Percentiles rank a stretch among this genome's conserved stretches.
These are phyloP conservation scores for Cyprinus carpio DNA, from an alignment of 2,113 vertebrate species.

Conservation along the genomic window DNA sequence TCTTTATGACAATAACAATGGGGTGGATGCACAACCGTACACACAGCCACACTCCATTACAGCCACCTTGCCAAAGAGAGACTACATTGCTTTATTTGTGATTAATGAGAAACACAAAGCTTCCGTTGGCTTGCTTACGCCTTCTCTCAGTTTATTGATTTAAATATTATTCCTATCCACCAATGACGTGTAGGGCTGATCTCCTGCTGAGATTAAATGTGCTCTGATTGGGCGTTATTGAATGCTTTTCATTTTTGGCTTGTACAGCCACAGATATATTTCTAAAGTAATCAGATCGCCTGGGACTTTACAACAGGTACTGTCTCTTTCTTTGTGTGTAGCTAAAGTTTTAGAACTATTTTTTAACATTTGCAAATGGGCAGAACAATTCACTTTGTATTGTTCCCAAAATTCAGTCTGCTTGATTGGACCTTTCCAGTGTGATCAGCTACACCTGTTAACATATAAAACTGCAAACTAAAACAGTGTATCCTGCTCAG, in stretches of 20 bases:
- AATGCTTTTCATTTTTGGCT: conserved; percentile 29
- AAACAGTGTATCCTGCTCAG: not conserved
- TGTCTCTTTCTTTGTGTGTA: not conserved
- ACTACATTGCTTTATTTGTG: conserved; percentile 17
- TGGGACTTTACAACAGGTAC: not conserved
- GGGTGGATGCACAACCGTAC: not conserved
- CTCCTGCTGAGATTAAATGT: not conserved
- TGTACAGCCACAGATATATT: conserved; percentile 11
- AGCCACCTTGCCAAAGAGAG: not conserved
- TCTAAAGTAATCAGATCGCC: not conserved
- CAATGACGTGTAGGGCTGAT: not conserved
- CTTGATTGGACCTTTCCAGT: not conserved
- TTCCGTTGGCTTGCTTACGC: not conserved
- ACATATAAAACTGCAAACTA: not conserved
- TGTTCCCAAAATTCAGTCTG: not conserved
- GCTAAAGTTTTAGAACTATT: not conserved
- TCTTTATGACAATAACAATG: not conserved
- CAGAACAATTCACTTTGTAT: not conserved
- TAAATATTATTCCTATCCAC: conserved; percentile 28
- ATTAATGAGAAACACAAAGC: conserved; percentile 37
- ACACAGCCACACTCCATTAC: not conserved
- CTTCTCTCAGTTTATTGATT: conserved; percentile 9
- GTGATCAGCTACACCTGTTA: not conserved
- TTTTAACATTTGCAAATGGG: not conserved
- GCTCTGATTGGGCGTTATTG: conserved; percentile 8